A percentile compares a stretch with the other conserved stretches of the same genome.
These are phyloP conservation scores for Chloroceryle inda DNA, from an alignment of 2,797 vertebrate genomes.

Conservation along the genomic window DNA sequence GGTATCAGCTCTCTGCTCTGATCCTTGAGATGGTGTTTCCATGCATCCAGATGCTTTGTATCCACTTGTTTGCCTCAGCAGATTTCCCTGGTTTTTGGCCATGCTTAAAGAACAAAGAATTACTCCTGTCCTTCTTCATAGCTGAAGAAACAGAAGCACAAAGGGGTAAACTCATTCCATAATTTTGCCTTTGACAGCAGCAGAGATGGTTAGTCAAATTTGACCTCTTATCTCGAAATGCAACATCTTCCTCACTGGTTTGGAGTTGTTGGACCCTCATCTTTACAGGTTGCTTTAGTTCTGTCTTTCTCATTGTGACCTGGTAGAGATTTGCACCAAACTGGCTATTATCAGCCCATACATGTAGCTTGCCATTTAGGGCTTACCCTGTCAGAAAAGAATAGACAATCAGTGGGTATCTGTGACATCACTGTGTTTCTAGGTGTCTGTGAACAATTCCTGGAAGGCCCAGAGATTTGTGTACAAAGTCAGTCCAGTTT, in stretches of 20 bases:
- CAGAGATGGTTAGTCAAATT: not conserved
- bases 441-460: not conserved
- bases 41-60: not conserved
- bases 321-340: not conserved
- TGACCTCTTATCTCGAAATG: not conserved
- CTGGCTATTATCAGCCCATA: not conserved
- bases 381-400: not conserved
- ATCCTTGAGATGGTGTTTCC: not conserved
- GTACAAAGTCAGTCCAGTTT: constrained; percentile 24
- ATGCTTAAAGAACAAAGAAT: not conserved
- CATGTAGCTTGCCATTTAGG: not conserved
- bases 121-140: not conserved
- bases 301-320: not conserved
- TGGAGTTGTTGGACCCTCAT: not conserved
- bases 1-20: not conserved
- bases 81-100: not conserved
- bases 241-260: not conserved
- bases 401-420: not conserved
- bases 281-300: not conserved
- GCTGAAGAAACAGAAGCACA: not conserved
- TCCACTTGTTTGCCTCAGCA: not conserved
- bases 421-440: not conserved
- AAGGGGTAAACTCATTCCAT: not conserved
- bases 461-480: not conserved
- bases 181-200: not conserved